A percentile compares a stretch with the other conserved stretches of the same genome.
Evolutionary conservation across 2,113 vertebrate species (phyloP).

Genomic region (Fukomys damarensis): DNA sequence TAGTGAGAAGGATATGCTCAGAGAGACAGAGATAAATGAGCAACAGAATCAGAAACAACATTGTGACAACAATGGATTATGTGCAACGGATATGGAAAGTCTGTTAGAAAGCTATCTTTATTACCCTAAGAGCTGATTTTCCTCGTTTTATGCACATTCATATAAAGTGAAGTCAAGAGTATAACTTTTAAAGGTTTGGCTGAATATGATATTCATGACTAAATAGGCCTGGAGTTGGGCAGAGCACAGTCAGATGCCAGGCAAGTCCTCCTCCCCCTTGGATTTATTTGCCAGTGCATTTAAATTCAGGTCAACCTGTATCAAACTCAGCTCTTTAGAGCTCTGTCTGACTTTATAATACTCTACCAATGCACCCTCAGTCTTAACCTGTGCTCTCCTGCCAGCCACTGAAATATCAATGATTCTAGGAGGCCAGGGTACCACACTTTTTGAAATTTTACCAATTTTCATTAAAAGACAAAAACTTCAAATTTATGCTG

Average conservation of each 20-base stretch:
- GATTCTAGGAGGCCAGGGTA: background rate
- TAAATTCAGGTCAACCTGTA: background rate
- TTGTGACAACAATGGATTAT: slow-evolving; percentile 10
- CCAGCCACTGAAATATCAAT: background rate
- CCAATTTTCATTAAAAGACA: slow-evolving; percentile 38
- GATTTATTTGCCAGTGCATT: background rate
- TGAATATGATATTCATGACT: slow-evolving; percentile 46
- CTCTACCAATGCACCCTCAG: background rate
- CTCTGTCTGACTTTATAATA: background rate
- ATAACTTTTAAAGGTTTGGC: slow-evolving; percentile 54
- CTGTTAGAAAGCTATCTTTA: slow-evolving; percentile 46
- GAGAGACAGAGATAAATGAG: slow-evolving; percentile 45
- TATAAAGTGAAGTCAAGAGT: slow-evolving; percentile 60
- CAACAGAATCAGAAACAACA: background rate
- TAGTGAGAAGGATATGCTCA: background rate
- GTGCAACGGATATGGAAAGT: slow-evolving; percentile 38
- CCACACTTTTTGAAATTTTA: background rate
- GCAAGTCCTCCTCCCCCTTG: background rate
- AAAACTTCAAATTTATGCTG: background rate
- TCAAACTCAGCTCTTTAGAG: background rate
- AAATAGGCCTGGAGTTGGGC: background rate
- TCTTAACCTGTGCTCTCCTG: background rate
- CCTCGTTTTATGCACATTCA: slow-evolving; percentile 48
- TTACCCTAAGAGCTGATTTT: slow-evolving; percentile 42
- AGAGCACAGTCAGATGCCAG: background rate